A percentile compares a stretch with the other conserved stretches of the same genome.
phyloP scores from a whole-genome alignment of 2,797 vertebrate species.

The Lates japonicus region DNA sequence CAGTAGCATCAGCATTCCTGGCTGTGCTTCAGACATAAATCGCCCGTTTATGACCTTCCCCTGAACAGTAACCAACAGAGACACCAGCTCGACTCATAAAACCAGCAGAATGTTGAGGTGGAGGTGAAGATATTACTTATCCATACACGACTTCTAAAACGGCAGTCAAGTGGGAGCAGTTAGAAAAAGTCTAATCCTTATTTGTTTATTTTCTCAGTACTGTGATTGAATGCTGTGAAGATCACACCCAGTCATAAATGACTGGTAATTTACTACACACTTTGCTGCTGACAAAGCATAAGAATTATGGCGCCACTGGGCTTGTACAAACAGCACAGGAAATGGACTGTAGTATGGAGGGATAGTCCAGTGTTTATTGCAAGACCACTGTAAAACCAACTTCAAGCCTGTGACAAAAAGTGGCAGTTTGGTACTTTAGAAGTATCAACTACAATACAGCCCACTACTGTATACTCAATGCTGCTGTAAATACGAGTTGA shows the following conservation, averaged over 20 bases:
- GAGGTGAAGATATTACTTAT: slow-evolving; percentile 68
- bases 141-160: slow-evolving; percentile 57
- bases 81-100: slow-evolving; percentile 71
- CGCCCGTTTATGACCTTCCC: slow-evolving; percentile 75
- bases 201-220: slow-evolving; percentile 42
- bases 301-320: slow-evolving; percentile 42
- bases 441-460: slow-evolving; percentile 21
- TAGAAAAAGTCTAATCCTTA: slow-evolving; percentile 35
- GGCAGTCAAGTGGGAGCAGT: slow-evolving; percentile 63
- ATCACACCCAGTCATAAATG: slow-evolving; percentile 57
- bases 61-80: slow-evolving; percentile 80
- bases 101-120: slow-evolving; percentile 61
- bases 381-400: slow-evolving; percentile 26
- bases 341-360: slow-evolving; percentile 48
- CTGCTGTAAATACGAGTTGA: background rate
- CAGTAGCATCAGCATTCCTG: slow-evolving; percentile 74
- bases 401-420: slow-evolving; percentile 22
- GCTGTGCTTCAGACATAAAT: slow-evolving; percentile 75
- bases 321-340: slow-evolving; percentile 48
- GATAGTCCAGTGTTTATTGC: slow-evolving; percentile 35
- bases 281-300: slow-evolving; percentile 53
- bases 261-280: slow-evolving; percentile 51
- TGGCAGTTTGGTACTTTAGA: background rate
- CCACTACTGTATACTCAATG: background rate
- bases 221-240: slow-evolving; percentile 49